Conservation (phyloP, 2,888 invertebrate genomes). For the Sinodicranocentrus sp. region DNA sequence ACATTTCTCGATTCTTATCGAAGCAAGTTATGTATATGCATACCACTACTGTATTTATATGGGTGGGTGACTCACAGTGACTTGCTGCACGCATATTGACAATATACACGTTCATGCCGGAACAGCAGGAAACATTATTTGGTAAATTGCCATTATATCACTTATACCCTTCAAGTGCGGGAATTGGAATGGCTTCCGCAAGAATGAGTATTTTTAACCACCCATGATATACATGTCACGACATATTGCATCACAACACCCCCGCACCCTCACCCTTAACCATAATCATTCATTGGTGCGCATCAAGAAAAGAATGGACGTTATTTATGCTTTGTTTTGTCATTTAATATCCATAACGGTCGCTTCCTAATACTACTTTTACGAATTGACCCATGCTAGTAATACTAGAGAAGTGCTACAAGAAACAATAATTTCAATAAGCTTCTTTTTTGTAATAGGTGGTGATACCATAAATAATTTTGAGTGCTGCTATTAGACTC, state of each 20-base stretch:
- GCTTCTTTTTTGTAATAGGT: background rate
- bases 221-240: background rate
- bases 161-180: constrained; percentile 10
- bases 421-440: background rate
- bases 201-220: constrained; percentile 18
- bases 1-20: no score
- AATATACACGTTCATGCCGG: background rate
- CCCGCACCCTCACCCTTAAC: no score
- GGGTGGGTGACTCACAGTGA: no score
- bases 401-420: background rate
- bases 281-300: background rate
- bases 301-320: background rate
- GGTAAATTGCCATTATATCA: constrained; percentile 17
- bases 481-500: background rate
- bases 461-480: background rate
- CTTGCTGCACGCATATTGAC: background rate
- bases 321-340: constrained; percentile 7
- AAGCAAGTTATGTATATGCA: no score
- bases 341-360: constrained; percentile 7
- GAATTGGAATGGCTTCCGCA: constrained; percentile 30
- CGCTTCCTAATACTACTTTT: background rate
- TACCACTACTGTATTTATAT: no score
- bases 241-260: constrained; percentile 3
- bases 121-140: constrained; percentile 9
- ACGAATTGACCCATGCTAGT: no score